These are phyloP conservation scores for Caloenas nicobarica DNA, from an alignment of 2,113 vertebrate species.

Conservation along the genomic window DNA sequence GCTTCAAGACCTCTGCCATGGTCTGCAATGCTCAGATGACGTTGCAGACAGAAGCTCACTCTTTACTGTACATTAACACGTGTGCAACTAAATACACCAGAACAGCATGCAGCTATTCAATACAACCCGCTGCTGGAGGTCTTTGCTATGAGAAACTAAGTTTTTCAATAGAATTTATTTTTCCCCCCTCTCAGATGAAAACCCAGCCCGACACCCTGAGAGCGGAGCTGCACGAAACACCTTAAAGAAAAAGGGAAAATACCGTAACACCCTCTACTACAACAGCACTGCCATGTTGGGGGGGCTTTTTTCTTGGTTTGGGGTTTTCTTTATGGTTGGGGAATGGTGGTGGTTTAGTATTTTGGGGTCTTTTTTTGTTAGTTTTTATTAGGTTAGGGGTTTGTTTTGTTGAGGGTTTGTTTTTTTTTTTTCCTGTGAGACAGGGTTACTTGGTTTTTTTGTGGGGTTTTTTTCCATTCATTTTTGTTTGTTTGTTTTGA, in stretches of 20 bases:
- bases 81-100: neutral
- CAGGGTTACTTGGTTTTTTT: neutral
- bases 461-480: neutral
- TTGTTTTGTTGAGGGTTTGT: neutral
- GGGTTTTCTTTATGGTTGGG: neutral
- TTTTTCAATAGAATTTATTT: neutral
- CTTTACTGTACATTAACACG: neutral
- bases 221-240: neutral
- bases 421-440: no score
- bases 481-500: neutral
- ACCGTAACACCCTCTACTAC: neutral
- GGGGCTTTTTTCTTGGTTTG: neutral
- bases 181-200: neutral
- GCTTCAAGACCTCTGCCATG: neutral
- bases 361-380: neutral
- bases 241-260: neutral
- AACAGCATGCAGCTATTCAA: neutral
- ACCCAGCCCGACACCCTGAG: neutral
- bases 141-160: neutral
- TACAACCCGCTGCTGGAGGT: neutral
- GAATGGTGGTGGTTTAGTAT: neutral
- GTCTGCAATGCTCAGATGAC: accelerated
- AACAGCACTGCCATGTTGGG: neutral
- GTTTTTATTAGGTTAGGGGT: neutral
- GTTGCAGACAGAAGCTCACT: neutral